phyloP scores from a whole-genome alignment of 2,113 vertebrate species.

The Tichodroma muraria region DNA sequence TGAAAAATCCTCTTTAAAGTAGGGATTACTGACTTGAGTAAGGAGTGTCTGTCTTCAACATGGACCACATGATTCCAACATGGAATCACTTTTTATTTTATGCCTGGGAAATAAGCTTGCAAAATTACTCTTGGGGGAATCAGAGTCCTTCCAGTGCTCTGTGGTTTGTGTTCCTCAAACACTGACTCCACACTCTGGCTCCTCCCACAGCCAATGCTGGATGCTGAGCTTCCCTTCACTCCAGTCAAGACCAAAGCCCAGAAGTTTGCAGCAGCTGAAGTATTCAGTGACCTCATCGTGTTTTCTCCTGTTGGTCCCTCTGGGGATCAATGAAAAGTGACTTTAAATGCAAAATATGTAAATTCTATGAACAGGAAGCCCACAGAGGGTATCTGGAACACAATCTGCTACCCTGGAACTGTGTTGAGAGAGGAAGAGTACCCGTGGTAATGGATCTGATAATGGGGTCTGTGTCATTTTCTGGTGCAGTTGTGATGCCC shows the following conservation, averaged over 20 bases:
- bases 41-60: not conserved
- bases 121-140: not conserved
- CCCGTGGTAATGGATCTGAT: not conserved
- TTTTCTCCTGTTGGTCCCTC: slow-evolving; percentile 50
- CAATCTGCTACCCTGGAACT: not conserved
- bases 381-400: not conserved
- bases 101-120: not conserved
- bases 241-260: not conserved
- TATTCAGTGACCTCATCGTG: slow-evolving; percentile 16
- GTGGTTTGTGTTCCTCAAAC: not conserved
- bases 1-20: not conserved
- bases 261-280: not conserved
- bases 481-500: not conserved
- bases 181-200: not conserved
- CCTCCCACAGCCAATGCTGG: not conserved
- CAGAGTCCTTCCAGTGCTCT: not conserved
- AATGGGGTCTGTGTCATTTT: not conserved
- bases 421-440: not conserved
- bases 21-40: not conserved
- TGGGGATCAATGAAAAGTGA: not conserved
- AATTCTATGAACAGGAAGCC: not conserved
- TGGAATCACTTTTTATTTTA: not conserved
- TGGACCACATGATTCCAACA: too few species aligned
- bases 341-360: not conserved
- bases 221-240: slow-evolving; percentile 33